phyloP scores from a whole-genome alignment of 1,140 invertebrate species.

The Bilobella aurantiaca region DNA sequence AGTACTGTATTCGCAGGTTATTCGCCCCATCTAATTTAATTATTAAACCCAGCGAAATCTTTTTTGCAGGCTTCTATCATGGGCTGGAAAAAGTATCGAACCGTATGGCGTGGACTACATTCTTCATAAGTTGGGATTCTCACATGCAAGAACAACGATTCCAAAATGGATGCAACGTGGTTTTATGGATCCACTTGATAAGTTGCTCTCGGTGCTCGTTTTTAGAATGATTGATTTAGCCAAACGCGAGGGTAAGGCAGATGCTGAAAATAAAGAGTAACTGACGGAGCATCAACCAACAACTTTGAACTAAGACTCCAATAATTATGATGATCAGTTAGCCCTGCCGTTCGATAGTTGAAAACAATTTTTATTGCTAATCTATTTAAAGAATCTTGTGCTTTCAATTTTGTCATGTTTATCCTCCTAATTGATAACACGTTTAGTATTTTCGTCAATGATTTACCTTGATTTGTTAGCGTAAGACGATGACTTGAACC shows the following conservation, averaged over 20 bases:
- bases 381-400: no score
- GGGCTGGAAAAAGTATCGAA: conserved; percentile 91
- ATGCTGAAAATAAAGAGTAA: not conserved
- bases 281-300: no score
- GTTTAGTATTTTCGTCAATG: not conserved
- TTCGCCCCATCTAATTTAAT: not conserved
- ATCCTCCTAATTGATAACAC: not conserved
- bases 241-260: conserved; percentile 21
- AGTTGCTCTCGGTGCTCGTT: conserved; percentile 51
- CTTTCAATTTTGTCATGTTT: not conserved
- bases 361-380: no score
- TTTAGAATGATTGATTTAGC: conserved; percentile 39
- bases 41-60: conserved; percentile 9
- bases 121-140: conserved; percentile 89
- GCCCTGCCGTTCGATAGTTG: not conserved
- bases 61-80: conserved; percentile 64
- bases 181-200: conserved; percentile 90
- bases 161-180: conserved; percentile 98
- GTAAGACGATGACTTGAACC: not conserved
- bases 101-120: conserved; percentile 96
- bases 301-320: no score
- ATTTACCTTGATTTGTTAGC: not conserved
- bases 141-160: conserved; percentile 92
- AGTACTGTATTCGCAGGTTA: not conserved
- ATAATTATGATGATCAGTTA: not conserved